Evolutionary conservation across 2,797 vertebrate species (phyloP).

Genomic region (Macropus fuliginosus): DNA sequence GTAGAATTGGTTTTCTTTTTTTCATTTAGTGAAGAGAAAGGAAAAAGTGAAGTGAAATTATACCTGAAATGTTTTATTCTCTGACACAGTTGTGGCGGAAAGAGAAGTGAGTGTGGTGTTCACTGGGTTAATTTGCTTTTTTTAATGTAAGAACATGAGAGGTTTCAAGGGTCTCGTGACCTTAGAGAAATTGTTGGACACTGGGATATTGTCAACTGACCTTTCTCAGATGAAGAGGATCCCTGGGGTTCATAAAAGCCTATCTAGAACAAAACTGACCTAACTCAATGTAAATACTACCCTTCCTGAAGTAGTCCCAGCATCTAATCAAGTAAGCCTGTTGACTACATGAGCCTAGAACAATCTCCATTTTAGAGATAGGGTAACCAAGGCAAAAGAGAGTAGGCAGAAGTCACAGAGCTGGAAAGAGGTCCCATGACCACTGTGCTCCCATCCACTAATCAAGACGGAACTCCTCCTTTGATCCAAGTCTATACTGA

Average conservation of each 20-base stretch:
- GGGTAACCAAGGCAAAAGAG: neutral
- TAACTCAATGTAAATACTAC: neutral
- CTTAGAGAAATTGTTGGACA: neutral
- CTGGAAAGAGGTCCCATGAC: rapidly evolving
- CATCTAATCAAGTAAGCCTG: constrained; percentile 30
- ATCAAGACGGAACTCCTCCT: neutral
- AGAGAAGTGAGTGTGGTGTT: neutral
- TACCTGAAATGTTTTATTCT: neutral
- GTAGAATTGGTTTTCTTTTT: neutral
- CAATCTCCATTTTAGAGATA: neutral
- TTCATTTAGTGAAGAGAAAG: neutral
- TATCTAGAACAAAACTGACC: constrained; percentile 54
- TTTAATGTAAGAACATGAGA: neutral
- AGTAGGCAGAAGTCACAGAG: neutral
- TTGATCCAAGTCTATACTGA: neutral
- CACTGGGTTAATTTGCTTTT: neutral
- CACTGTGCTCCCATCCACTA: neutral
- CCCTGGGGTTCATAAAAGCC: constrained; percentile 26
- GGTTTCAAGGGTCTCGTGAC: neutral
- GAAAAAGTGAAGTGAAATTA: constrained; percentile 7
- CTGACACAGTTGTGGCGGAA: rapidly evolving
- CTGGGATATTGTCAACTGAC: neutral
- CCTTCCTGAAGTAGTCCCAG: neutral
- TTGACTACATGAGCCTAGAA: neutral
- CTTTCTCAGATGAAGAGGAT: constrained; percentile 39